Conservation (phyloP, 2,113 vertebrate genomes). For the Pachypanchax playfairii region DNA sequence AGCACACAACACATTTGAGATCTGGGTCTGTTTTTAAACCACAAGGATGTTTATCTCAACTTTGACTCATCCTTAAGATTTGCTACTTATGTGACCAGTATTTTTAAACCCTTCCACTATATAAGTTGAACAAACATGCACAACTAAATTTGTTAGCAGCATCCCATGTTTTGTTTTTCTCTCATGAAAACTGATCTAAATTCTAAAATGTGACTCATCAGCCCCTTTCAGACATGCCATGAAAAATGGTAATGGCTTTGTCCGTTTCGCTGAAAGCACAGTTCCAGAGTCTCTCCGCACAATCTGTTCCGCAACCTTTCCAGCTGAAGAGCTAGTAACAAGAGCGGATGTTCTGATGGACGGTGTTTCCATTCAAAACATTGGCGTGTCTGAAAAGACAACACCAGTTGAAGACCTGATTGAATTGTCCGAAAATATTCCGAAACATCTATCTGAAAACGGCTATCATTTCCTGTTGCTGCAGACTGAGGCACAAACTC, state of each 20-base stretch:
- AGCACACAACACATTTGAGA: conserved; percentile 1
- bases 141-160: background rate
- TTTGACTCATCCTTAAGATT: background rate
- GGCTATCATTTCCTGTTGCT: conserved; percentile 18
- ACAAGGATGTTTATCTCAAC: background rate
- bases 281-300: no score
- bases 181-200: conserved; percentile 8
- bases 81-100: background rate
- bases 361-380: no score
- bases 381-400: no score
- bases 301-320: no score
- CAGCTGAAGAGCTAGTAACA: no score
- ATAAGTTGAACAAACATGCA: background rate
- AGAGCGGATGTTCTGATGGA: no score
- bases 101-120: background rate
- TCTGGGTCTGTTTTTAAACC: conserved; percentile 9
- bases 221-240: no score
- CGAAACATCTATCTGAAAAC: no score
- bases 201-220: conserved; percentile 14
- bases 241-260: no score
- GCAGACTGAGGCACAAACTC: conserved; percentile 6
- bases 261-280: no score
- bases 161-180: conserved; percentile 1
- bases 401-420: no score
- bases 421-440: no score